phyloP scores from a whole-genome alignment of 2,888 invertebrate species.

The Sinotaia quadrata region DNA sequence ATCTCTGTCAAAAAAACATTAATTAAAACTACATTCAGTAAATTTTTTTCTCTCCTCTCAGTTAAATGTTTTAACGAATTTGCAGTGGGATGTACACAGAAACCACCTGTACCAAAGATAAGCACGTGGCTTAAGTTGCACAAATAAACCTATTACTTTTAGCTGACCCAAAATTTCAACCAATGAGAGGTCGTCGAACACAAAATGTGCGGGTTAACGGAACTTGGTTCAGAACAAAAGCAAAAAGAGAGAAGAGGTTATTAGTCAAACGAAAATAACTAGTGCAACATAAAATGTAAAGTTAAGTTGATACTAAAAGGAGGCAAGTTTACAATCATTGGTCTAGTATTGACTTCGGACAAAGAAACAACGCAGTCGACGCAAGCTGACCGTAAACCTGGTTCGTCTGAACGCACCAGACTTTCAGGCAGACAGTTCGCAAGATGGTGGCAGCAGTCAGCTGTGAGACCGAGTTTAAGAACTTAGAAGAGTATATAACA shows the following conservation, averaged over 20 bases:
- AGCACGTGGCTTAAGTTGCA: no score
- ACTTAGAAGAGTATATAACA: not conserved
- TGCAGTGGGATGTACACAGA: no score
- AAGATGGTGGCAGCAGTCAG: slow-evolving; percentile 30
- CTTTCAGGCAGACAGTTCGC: slow-evolving; percentile 21
- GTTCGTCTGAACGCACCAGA: slow-evolving; percentile 17
- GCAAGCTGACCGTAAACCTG: not conserved
- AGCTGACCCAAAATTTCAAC: slow-evolving; percentile 17
- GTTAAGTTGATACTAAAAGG: not conserved
- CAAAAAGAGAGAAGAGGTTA: slow-evolving; percentile 36
- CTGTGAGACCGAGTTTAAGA: slow-evolving; percentile 5
- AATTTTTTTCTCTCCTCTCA: no score
- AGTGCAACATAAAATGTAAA: slow-evolving; percentile 7
- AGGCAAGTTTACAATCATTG: not conserved
- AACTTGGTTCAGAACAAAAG: slow-evolving; percentile 34
- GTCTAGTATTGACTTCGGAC: no score
- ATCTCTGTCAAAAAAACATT: no score
- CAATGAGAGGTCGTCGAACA: slow-evolving; percentile 3
- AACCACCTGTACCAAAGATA: no score
- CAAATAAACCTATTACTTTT: no score
- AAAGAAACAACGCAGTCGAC: slow-evolving; percentile 12
- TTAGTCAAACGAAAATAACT: slow-evolving; percentile 25
- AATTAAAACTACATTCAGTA: no score
- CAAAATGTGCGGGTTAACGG: slow-evolving; percentile 28
- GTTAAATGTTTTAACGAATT: no score